Evolutionary conservation across 2,113 vertebrate species (phyloP), one percentile per base, ranked within the genome.

Genomic region (Promerops cafer): DNA sequence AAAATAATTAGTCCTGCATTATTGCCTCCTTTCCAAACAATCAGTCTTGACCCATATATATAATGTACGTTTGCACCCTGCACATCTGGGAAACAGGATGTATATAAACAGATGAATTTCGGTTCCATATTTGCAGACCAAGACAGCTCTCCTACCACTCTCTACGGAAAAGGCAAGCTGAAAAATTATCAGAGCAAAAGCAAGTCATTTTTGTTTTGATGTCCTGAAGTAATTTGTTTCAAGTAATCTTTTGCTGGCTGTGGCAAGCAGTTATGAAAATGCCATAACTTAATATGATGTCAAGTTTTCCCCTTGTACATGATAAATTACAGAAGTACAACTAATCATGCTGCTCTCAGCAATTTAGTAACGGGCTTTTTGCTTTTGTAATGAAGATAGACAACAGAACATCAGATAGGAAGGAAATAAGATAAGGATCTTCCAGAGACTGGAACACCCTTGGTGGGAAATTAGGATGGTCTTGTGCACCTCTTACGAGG

Each of bases 41-140:
- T 98, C 98, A 97, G 93, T 97, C 95, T 94, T 98, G 98, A 98
- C 98, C 98, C 97, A 86, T 98, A 98, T 98, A 96, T 97, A 98
- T 98, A 97, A 98, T 98, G 97, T 87, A 98, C 98, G 69, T 94
- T 96, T 94, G 91, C 91, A 97, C 94, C 93, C 92, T 91, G 93
- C 95, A 94, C 90, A 87, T 95, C 91, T 93, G 64, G 97, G 93
- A 59, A 95, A n/a, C 0, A 6, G 52, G 28, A 42, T 53, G 44
- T 66, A 18, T 65, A 83, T 54, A 83, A 87, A 87, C 57, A 86
- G 47, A 59, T 68, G 78, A 77, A 56, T 90, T 75, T 74, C 68
- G 78, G 56, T 60, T 95, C 56, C 7, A 3, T 56, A n/a, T 75
- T 86, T 90, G 56, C 40, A 37, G 50, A 28, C 56, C 22, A 33